Conservation (phyloP, 2,113 vertebrate species). For the Macquaria ambigua region DNA sequence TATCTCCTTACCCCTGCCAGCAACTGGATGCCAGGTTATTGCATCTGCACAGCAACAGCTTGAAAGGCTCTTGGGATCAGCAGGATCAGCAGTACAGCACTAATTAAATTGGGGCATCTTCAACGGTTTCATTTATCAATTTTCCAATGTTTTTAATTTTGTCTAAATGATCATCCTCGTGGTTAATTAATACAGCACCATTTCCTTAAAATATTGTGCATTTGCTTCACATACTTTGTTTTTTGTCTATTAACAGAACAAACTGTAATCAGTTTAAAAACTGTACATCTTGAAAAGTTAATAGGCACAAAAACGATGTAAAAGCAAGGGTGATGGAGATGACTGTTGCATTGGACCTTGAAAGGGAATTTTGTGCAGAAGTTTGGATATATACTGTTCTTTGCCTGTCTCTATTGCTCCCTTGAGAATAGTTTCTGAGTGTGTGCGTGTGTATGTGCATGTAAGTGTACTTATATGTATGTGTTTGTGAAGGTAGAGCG, state of each 20-base stretch:
- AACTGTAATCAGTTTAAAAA: background rate
- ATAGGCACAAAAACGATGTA: background rate
- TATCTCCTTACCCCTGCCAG: constrained; percentile 18
- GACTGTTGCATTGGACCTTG: constrained; percentile 11
- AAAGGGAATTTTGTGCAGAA: constrained; percentile 32
- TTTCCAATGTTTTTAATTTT: constrained; percentile 24
- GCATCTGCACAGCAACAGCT: constrained; percentile 38
- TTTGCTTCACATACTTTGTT: background rate
- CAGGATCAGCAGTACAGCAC: constrained; percentile 24
- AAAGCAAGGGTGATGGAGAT: constrained; percentile 4
- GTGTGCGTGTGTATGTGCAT: background rate
- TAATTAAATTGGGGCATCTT: constrained; percentile 47
- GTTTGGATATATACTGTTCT: constrained; percentile 28
- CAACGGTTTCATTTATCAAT: constrained; percentile 31
- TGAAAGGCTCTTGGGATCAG: constrained; percentile 42
- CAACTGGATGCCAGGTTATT: constrained; percentile 23
- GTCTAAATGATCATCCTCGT: constrained; percentile 2
- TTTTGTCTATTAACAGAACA: no score
- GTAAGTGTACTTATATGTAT: background rate
- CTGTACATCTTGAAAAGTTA: background rate
- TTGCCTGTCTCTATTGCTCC: constrained; percentile 12
- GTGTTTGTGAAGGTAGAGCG: background rate
- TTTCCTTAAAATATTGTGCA: background rate
- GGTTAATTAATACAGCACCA: background rate
- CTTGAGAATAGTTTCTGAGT: background rate